phyloP scores from a whole-genome alignment of 2,888 invertebrate genomes.

The Orthonychiurus folsomi region DNA sequence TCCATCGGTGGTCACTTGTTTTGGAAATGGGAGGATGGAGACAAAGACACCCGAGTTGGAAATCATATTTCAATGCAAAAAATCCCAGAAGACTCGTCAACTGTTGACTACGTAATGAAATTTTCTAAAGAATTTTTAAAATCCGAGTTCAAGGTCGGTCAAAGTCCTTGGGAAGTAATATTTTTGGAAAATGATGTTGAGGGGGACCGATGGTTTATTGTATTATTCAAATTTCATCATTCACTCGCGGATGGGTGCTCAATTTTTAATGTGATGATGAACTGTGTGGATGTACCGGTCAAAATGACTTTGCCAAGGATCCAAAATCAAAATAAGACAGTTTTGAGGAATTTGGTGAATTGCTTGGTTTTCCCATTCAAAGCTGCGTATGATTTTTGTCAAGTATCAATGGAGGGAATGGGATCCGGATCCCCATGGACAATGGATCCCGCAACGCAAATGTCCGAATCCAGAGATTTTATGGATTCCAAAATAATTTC shows the following conservation, averaged over 20 bases:
- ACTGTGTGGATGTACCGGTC: not conserved
- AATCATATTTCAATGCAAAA: not conserved
- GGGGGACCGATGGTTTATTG: not conserved
- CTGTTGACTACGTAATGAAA: not conserved
- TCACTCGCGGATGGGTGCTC: not conserved
- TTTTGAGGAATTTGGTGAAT: not conserved
- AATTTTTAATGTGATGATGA: conserved; percentile 3
- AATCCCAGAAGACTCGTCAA: not conserved
- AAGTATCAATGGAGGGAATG: not conserved
- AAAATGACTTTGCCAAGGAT: not conserved
- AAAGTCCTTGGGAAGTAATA: conserved; percentile 3
- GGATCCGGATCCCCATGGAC: not conserved
- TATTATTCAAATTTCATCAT: conserved; percentile 5
- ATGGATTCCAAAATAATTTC: not conserved
- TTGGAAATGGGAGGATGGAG: not conserved
- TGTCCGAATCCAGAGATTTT: not conserved
- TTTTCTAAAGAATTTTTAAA: not conserved
- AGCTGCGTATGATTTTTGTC: not conserved
- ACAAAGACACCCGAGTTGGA: not conserved
- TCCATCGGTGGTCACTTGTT: not conserved
- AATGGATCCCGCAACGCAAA: not conserved
- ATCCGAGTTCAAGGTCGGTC: not conserved
- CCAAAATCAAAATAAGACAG: not conserved
- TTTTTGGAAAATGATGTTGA: not conserved
- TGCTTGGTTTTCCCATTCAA: not conserved